phyloP scores from a whole-genome alignment of 2,797 vertebrate species.

The Simalia tracyae region DNA sequence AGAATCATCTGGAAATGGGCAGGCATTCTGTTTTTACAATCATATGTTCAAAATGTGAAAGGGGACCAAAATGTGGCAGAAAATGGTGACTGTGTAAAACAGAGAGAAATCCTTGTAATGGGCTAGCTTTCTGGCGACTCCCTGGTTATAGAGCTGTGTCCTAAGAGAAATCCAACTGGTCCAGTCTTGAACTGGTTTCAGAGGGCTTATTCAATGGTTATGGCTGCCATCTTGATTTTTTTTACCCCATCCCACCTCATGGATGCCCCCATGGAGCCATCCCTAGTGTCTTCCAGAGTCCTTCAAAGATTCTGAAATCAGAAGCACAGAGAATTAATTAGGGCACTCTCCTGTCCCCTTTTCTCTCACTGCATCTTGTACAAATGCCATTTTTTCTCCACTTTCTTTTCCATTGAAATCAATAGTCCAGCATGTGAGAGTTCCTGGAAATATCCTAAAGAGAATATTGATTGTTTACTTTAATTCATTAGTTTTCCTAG shows the following conservation, averaged over 20 bases:
- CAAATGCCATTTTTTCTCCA: neutral
- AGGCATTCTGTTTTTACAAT: neutral
- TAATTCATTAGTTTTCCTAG: neutral
- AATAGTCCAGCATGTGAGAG: neutral
- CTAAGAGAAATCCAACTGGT: neutral
- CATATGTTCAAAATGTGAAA: neutral
- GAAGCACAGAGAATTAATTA: neutral
- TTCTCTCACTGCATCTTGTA: neutral
- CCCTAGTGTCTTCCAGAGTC: conserved; percentile 40
- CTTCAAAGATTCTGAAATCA: conserved; percentile 2
- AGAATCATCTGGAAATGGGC: neutral
- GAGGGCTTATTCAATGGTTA: neutral
- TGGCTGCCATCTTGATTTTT: neutral
- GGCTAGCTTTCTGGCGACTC: conserved; percentile 41
- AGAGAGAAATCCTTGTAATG: neutral
- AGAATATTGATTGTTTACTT: neutral
- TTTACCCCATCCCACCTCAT: neutral
- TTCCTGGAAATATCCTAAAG: neutral
- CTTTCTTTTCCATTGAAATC: neutral
- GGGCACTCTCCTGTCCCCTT: neutral
- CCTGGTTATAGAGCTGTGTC: neutral
- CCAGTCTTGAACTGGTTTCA: neutral
- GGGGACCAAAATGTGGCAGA: neutral
- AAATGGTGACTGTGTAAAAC: neutral
- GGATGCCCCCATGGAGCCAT: conserved; percentile 24